Evolutionary conservation across 2,797 vertebrate species (phyloP).

Genomic region (Anabacerthia variegaticeps): DNA sequence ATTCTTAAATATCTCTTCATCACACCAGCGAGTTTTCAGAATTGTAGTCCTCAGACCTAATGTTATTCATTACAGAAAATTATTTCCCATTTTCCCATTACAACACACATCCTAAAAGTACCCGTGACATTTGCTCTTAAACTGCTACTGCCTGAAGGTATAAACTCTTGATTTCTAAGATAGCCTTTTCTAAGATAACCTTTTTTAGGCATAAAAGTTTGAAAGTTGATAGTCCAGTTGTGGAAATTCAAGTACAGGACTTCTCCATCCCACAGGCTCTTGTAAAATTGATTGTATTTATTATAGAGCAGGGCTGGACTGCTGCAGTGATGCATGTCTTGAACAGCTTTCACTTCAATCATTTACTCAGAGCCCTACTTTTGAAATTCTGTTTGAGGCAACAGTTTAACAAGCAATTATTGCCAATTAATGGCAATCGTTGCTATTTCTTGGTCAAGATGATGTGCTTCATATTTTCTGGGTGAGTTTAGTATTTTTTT

Average conservation of each 20-base stretch:
- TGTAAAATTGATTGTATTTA: not conserved
- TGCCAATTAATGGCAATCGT: not conserved
- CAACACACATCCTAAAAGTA: not conserved
- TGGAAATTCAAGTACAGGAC: not conserved
- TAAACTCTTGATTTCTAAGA: not conserved
- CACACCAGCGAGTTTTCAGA: not conserved
- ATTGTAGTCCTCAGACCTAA: not conserved
- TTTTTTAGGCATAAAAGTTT: not conserved
- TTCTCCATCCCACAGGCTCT: not conserved
- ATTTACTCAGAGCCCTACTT: not conserved
- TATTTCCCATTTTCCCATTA: not conserved
- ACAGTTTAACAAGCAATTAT: not conserved
- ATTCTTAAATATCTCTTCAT: not conserved
- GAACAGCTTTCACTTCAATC: not conserved
- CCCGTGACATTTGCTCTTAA: not conserved
- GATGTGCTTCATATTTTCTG: not conserved
- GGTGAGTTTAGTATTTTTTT: no score
- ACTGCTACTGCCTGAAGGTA: no score
- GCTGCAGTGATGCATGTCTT: not conserved
- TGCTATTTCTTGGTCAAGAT: not conserved
- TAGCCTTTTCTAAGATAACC: not conserved
- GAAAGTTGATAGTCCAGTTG: not conserved
- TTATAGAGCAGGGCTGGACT: fast-evolving
- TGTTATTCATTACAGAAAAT: not conserved
- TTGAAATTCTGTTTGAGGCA: not conserved